Conservation (phyloP, 2,888 invertebrate genomes). For the Conomelus anceps region DNA sequence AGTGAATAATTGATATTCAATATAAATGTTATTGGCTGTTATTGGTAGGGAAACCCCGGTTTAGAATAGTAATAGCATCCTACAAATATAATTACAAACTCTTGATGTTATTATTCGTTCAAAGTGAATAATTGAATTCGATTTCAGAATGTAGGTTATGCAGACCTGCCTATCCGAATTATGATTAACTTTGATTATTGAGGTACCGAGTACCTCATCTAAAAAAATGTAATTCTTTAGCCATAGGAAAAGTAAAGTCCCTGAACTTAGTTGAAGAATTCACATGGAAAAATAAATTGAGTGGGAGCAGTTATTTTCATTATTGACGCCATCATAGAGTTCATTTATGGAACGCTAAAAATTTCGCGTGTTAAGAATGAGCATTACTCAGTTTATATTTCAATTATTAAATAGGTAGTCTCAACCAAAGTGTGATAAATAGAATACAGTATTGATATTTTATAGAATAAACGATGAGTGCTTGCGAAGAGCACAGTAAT, state of each 20-base stretch:
- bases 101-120: no score
- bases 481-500: neutral
- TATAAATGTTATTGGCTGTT: no score
- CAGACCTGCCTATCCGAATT: no score
- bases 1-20: no score
- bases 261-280: neutral
- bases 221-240: no score
- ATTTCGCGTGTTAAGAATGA: neutral
- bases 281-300: neutral
- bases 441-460: neutral
- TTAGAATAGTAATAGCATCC: no score
- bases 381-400: neutral
- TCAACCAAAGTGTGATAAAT: neutral
- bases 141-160: no score
- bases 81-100: no score
- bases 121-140: no score
- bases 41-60: no score
- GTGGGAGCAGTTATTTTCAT: neutral
- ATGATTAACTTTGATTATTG: no score
- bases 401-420: neutral
- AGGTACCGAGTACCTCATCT: no score
- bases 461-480: neutral
- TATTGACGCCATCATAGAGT: neutral
- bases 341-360: neutral
- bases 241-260: neutral